Evolutionary conservation across 2,797 vertebrate genomes (phyloP), one percentile per base, ranked within the genome.

Genomic region (Myioborus melanocephalus): DNA sequence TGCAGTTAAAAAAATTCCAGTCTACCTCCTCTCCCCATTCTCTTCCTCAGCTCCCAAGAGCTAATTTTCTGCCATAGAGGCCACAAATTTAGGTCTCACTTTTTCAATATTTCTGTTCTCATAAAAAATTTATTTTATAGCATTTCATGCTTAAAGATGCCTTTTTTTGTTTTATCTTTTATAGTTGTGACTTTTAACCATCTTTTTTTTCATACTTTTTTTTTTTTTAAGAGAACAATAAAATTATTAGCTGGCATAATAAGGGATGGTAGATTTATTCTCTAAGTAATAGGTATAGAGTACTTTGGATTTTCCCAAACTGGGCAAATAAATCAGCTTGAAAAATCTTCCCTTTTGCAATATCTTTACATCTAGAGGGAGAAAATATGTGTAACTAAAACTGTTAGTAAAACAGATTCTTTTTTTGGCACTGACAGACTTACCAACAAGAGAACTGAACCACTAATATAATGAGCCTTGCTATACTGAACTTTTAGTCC

Each of bases 111-210:
- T 81, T 92, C 43, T 75, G 26, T 82, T 81, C 59, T 90, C 68
- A 93, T 93, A 16, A 92, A 92, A 89, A 76, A 82, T 47, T 93
- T 78, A 94, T 76, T 63, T 55, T 46, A 55, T 63, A 41, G 15
- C 23, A 49, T 24, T 83, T 94, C 28, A 44, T 71, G 53, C 60
- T 91, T 77, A 59, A 90, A 87, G 15, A 43, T 68, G 18, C 41
- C 46, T 68, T 47, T 34, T 76, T 94, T 91, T 63, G 47, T 87
- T 93, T 95, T 78, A 19, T 60, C 87, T 87, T 89, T 88, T 43
- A 14, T 59, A 57, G 8, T 63, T 53, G 30, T 72, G 55, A 52
- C 28, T 41, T 83, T 85, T 80, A 84, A 30, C 24, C 14, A 14
- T 72, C 12, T 11, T 11, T 23, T 32, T 49, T 75, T 52, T 65